These are phyloP conservation scores for Sigmodon hispidus DNA, from an alignment of 2,113 vertebrate species.

Conservation along the genomic window DNA sequence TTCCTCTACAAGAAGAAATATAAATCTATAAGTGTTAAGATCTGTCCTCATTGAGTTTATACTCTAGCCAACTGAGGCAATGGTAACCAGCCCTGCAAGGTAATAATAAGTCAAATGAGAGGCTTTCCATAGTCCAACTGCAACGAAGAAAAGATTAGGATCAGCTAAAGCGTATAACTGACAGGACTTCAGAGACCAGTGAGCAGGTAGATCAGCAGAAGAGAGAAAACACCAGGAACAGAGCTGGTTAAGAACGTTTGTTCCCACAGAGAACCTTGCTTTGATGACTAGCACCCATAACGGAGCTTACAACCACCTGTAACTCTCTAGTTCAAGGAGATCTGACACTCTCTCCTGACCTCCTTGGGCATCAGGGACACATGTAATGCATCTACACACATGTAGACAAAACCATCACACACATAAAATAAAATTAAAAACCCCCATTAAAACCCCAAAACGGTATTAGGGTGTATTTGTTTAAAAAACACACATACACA, in stretches of 20 bases:
- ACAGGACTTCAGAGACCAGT: not conserved
- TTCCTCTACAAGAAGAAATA: not conserved
- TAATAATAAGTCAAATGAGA: slow-evolving; percentile 32
- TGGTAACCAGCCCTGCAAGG: not conserved
- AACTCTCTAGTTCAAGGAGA: not conserved
- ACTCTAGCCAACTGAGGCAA: not conserved
- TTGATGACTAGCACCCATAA: not conserved
- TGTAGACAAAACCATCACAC: not conserved
- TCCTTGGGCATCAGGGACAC: not conserved
- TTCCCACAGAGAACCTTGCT: not conserved
- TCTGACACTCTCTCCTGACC: not conserved
- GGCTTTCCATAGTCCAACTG: not conserved
- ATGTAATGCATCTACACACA: not conserved
- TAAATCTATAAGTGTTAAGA: not conserved
- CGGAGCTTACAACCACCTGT: not conserved
- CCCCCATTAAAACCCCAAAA: not conserved
- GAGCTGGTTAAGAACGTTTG: not conserved
- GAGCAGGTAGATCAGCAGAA: not conserved
- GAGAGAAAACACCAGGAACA: not conserved
- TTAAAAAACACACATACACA: not conserved
- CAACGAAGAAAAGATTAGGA: slow-evolving; percentile 32
- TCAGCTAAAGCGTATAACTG: slow-evolving; percentile 3
- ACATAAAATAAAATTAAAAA: not conserved
- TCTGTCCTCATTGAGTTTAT: slow-evolving; percentile 13
- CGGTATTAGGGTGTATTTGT: not conserved